These are phyloP conservation scores for Yponomeuta evonymella DNA, from an alignment of 2,888 invertebrate species.

Conservation along the genomic window DNA sequence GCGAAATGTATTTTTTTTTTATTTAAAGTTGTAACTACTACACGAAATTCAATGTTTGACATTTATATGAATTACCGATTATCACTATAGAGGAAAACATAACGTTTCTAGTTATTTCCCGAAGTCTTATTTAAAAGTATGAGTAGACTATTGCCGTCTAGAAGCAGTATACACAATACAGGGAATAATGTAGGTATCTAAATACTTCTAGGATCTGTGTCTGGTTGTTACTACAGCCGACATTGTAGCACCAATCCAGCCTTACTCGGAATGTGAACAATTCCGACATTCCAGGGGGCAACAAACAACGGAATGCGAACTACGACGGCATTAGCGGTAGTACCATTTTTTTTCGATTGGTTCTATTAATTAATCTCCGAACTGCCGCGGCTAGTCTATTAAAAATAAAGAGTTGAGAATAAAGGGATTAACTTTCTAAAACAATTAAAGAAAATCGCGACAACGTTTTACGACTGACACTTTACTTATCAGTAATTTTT, in stretches of 20 bases:
- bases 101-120: too few relatives aligned
- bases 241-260: neutral
- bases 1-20: too few relatives aligned
- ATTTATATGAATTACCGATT: too few relatives aligned
- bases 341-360: neutral
- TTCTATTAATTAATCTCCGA: neutral
- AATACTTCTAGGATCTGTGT: neutral
- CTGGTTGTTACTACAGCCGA: neutral
- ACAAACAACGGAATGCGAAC: constrained; percentile 48
- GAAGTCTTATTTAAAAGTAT: too few relatives aligned
- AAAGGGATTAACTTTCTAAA: neutral
- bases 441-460: neutral
- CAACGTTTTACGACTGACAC: neutral
- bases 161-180: too few relatives aligned
- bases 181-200: neutral
- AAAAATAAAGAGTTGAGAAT: neutral
- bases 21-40: too few relatives aligned
- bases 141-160: too few relatives aligned
- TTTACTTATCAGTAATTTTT: too few relatives aligned
- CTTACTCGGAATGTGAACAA: constrained; percentile 47
- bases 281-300: constrained; percentile 52
- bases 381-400: neutral
- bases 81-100: too few relatives aligned
- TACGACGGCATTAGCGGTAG: neutral
- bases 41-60: too few relatives aligned